phyloP scores from a whole-genome alignment of 2,113 vertebrate species.

The Acanthisitta chloris region DNA sequence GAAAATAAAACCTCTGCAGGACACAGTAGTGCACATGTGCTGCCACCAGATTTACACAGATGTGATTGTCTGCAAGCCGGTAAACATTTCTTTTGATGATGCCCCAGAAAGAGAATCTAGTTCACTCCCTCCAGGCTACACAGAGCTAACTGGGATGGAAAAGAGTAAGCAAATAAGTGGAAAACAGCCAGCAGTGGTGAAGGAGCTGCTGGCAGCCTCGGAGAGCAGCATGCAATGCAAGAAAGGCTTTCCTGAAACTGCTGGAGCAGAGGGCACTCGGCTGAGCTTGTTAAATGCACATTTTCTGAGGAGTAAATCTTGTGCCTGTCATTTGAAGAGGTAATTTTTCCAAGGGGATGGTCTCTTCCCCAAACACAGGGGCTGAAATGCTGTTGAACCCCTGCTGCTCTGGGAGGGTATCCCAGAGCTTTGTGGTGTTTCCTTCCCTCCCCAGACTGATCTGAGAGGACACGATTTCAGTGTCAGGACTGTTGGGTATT shows the following conservation, averaged over 20 bases:
- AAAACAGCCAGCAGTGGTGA: background rate
- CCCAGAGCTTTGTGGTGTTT: background rate
- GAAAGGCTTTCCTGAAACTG: background rate
- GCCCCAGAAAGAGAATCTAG: conserved; percentile 58
- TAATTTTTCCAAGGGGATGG: background rate
- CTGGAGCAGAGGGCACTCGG: background rate
- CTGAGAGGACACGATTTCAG: background rate
- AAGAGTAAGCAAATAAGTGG: conserved; percentile 11
- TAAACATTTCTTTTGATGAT: background rate
- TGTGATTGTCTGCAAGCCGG: background rate
- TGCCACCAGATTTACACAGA: conserved; percentile 19
- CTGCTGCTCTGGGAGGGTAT: background rate
- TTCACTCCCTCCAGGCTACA: conserved; percentile 19
- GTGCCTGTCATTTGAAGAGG: background rate
- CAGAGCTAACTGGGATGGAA: conserved; percentile 48
- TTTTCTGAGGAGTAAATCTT: background rate
- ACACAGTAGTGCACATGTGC: background rate
- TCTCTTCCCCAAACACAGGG: background rate
- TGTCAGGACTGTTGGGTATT: background rate
- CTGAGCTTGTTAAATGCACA: background rate
- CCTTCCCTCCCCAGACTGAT: background rate
- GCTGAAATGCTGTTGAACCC: background rate
- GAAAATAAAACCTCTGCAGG: background rate
- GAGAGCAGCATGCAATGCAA: background rate
- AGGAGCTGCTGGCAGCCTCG: background rate